phyloP scores from a whole-genome alignment of 1,140 invertebrate species.

The Meloidogyne exigua region DNA sequence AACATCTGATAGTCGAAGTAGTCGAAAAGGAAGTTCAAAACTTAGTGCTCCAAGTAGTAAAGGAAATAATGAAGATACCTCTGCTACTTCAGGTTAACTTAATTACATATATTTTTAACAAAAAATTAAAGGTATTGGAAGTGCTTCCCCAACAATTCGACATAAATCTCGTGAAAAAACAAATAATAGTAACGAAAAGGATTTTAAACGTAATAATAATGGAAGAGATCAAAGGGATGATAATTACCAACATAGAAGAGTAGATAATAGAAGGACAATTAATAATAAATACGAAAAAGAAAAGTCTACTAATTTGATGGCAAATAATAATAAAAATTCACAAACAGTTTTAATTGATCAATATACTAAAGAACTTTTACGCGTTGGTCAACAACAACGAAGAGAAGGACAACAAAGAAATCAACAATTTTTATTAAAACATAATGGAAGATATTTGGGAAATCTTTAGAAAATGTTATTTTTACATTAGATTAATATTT shows the following conservation, averaged over 20 bases:
- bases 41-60: neutral
- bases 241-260: constrained; percentile 3
- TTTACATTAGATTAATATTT: too few species aligned
- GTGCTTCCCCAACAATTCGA: constrained; percentile 24
- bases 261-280: neutral
- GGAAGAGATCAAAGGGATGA: neutral
- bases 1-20: neutral
- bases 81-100: constrained; percentile 17
- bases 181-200: neutral
- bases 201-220: neutral
- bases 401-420: neutral
- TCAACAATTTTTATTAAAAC: constrained; percentile 28
- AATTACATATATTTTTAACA: neutral
- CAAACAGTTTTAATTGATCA: neutral
- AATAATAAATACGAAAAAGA: constrained; percentile 4
- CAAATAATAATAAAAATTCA: neutral
- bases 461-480: neutral
- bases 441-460: constrained; percentile 25
- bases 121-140: constrained; percentile 23
- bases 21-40: neutral
- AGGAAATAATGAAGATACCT: constrained; percentile 26
- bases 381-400: neutral
- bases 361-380: neutral
- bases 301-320: neutral
- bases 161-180: constrained; percentile 20